These are phyloP conservation scores for Nesoenas mayeri DNA, from an alignment of 2,113 vertebrate genomes.

Conservation along the genomic window DNA sequence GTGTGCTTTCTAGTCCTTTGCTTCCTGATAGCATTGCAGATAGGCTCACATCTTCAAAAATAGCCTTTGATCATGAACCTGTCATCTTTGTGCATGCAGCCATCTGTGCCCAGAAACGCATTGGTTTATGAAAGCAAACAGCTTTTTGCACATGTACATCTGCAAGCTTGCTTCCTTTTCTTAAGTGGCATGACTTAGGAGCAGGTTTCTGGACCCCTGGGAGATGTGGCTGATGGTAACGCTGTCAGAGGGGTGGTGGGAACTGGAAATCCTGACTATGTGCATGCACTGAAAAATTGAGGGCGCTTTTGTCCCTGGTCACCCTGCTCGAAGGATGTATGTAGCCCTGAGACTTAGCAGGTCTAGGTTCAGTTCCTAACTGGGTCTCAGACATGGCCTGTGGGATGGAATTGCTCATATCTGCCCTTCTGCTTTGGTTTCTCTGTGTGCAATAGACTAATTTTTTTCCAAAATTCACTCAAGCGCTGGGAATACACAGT, in stretches of 20 bases:
- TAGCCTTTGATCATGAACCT: constrained; percentile 37
- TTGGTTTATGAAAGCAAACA: constrained; percentile 2
- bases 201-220: not conserved
- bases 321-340: not conserved
- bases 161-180: not conserved
- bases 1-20: constrained; percentile 14
- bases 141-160: constrained; percentile 30
- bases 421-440: not conserved
- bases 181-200: not conserved
- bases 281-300: not conserved
- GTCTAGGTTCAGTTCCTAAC: not conserved
- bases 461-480: not conserved
- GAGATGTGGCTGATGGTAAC: not conserved
- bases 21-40: not conserved
- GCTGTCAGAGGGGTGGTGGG: not conserved
- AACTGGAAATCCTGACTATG: not conserved
- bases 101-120: not conserved
- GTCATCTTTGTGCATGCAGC: not conserved
- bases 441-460: not conserved
- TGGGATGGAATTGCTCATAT: not conserved
- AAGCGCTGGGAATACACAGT: not conserved
- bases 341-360: not conserved
- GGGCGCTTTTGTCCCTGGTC: not conserved
- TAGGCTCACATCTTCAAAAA: constrained; percentile 2
- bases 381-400: accelerated